Conservation (phyloP, 2,797 vertebrate species). For the Pelobates cultripes region DNA sequence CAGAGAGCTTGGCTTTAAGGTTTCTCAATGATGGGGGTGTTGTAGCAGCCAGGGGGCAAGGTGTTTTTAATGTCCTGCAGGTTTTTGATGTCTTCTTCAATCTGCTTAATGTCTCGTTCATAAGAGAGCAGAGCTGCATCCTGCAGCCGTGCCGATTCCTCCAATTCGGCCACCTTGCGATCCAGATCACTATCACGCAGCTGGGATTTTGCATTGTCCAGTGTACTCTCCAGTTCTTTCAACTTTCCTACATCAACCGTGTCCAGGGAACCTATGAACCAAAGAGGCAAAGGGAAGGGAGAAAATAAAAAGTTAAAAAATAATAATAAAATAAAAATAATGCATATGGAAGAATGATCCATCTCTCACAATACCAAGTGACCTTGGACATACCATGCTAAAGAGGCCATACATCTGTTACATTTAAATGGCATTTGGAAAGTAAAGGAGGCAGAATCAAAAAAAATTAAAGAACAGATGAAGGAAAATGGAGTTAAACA, state of each 20-base stretch:
- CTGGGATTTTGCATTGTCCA: slow-evolving; percentile 86
- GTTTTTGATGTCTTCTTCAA: slow-evolving; percentile 90
- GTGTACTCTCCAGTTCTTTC: slow-evolving; percentile 85
- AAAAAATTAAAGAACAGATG: too few relatives aligned
- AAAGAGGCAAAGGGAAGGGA: slow-evolving; percentile 2
- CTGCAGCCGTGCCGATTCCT: slow-evolving; percentile 83
- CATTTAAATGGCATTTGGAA: too few relatives aligned
- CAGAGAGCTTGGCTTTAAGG: slow-evolving; percentile 70
- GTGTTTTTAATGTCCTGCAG: slow-evolving; percentile 95
- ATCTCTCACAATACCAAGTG: neutral
- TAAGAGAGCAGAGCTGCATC: slow-evolving; percentile 88
- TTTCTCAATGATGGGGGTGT: slow-evolving; percentile 91
- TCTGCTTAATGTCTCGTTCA: slow-evolving; percentile 89
- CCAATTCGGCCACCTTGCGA: slow-evolving; percentile 86
- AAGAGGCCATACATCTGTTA: too few relatives aligned
- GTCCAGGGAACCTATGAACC: slow-evolving; percentile 86
- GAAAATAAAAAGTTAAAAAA: too few relatives aligned
- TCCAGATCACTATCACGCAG: slow-evolving; percentile 86
- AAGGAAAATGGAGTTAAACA: too few relatives aligned
- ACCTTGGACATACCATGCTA: neutral
- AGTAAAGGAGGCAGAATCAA: too few relatives aligned
- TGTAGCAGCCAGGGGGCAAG: slow-evolving; percentile 92
- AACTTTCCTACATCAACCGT: slow-evolving; percentile 92
- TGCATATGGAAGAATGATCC: too few relatives aligned
- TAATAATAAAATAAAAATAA: too few relatives aligned